A percentile compares a stretch with the other conserved stretches of the same genome.
These are phyloP conservation scores for Thermophis baileyi DNA, from an alignment of 2,113 vertebrate genomes.

Conservation along the genomic window DNA sequence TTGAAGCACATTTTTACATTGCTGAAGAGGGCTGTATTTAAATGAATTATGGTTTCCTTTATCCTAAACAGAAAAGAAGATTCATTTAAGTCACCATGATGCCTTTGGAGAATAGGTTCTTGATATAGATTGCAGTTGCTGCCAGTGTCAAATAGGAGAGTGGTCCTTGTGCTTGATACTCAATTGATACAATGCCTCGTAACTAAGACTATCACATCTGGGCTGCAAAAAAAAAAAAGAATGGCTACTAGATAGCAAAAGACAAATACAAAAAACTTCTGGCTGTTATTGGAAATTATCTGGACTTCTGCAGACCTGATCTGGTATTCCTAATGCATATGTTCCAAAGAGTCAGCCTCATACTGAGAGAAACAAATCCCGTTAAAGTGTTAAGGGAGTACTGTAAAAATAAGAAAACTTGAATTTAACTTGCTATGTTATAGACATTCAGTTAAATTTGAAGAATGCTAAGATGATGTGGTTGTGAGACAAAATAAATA, in stretches of 20 bases:
- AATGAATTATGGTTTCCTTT: slow-evolving; percentile 3
- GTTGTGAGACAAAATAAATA: background rate
- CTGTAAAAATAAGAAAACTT: slow-evolving; percentile 8
- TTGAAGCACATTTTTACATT: slow-evolving; percentile 3
- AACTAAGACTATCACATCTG: background rate
- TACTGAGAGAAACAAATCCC: background rate
- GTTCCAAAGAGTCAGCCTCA: background rate
- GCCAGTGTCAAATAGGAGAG: background rate
- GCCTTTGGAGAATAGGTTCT: slow-evolving; percentile 2
- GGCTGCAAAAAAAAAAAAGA: background rate
- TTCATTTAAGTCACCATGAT: background rate
- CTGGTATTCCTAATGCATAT: background rate
- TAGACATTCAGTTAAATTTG: background rate
- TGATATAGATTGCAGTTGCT: background rate
- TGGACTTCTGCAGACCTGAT: background rate
- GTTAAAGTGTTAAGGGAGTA: background rate
- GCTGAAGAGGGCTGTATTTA: background rate
- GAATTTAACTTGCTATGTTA: background rate
- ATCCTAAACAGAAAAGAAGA: background rate
- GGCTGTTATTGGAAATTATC: background rate
- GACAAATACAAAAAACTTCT: background rate
- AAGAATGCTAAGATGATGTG: background rate
- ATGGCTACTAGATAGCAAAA: background rate
- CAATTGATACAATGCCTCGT: background rate
- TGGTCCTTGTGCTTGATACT: slow-evolving; percentile 1